These are phyloP conservation scores for Apotomis betuletana DNA, from an alignment of 2,888 invertebrate species.

Conservation along the genomic window DNA sequence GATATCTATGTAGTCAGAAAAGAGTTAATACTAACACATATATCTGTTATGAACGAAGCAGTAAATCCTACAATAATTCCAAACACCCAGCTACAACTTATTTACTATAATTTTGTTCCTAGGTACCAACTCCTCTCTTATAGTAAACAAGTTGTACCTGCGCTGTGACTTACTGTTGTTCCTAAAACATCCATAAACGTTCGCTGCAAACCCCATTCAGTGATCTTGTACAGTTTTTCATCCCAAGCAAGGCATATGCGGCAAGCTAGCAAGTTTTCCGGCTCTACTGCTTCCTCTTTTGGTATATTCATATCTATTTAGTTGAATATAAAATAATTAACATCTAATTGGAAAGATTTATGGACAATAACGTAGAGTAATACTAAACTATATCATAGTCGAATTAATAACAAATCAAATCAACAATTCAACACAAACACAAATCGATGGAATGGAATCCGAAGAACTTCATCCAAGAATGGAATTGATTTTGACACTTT, in stretches of 20 bases:
- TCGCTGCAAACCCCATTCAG: not conserved
- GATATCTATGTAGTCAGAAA: no score
- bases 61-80: no score
- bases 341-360: not conserved
- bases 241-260: constrained; percentile 25
- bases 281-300: not conserved
- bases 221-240: constrained; percentile 19
- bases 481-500: no score
- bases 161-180: constrained; percentile 9
- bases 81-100: no score
- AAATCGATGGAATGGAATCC: no score
- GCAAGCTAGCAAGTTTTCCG: constrained; percentile 20
- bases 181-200: constrained; percentile 13
- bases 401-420: not conserved
- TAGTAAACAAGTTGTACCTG: not conserved
- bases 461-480: no score
- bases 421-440: not conserved
- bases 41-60: no score
- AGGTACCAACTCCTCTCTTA: no score
- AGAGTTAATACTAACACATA: no score
- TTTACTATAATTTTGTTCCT: no score
- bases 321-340: not conserved
- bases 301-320: constrained; percentile 7
- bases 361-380: not conserved
- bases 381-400: not conserved